Percentiles rank a stretch among this genome's conserved stretches.
phyloP scores from a whole-genome alignment of 2,888 invertebrate genomes.

The Lasioglossum lativentre region DNA sequence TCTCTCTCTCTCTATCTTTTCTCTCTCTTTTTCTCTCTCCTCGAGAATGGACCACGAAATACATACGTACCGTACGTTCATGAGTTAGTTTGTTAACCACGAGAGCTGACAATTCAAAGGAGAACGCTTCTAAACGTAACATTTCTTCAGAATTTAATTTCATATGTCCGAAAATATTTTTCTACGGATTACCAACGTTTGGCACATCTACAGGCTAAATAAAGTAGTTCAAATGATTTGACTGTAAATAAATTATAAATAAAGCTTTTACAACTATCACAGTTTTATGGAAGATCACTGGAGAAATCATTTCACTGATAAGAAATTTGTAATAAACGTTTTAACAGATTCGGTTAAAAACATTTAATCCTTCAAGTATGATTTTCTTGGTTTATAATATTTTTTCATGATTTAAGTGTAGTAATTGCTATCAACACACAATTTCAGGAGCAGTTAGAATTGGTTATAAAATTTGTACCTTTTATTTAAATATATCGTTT shows the following conservation, averaged over 20 bases:
- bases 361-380: background rate
- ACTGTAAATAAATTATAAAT: conserved; percentile 17
- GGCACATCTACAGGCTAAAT: conserved; percentile 7
- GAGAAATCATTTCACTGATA: background rate
- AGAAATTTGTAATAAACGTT: background rate
- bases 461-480: background rate
- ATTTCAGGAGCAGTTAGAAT: background rate
- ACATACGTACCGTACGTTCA: background rate
- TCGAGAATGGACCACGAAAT: conserved; percentile 15
- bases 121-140: conserved; percentile 21
- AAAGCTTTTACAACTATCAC: conserved; percentile 15
- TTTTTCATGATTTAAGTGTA: background rate
- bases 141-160: conserved; percentile 21
- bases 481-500: background rate
- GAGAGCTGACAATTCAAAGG: conserved; percentile 3
- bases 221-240: conserved; percentile 1
- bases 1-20: no score
- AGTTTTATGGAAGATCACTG: background rate
- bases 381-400: background rate
- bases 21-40: no score
- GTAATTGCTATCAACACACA: background rate
- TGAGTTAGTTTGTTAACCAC: background rate
- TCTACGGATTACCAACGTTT: conserved; percentile 14
- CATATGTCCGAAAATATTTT: conserved; percentile 17
- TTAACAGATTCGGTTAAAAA: background rate